A percentile compares a stretch with the other conserved stretches of the same genome.
phyloP scores from a whole-genome alignment of 1,140 invertebrate genomes.

The Harlomillsia oculata region DNA sequence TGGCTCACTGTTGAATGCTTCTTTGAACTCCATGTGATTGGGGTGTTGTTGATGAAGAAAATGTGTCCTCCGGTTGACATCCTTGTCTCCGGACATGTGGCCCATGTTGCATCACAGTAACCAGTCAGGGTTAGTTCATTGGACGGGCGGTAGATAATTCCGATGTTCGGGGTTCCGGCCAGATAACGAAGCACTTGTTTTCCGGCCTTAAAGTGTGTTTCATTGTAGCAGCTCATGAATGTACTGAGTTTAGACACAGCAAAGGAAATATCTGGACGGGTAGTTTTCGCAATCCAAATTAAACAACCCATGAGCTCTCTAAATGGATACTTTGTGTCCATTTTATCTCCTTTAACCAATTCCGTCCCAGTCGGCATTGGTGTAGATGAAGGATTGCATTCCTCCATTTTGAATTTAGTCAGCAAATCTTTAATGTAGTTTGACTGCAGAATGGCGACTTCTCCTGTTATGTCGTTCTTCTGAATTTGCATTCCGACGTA shows the following conservation, averaged over 20 bases:
- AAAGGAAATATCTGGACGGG: background rate
- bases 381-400: conserved; percentile 11
- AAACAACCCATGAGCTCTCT: background rate
- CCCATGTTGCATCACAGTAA: conserved; percentile 5
- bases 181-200: conserved; percentile 19
- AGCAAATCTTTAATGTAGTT: conserved; percentile 12
- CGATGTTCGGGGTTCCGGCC: background rate
- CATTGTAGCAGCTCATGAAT: conserved; percentile 2
- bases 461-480: background rate
- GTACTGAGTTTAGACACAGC: conserved; percentile 17
- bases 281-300: background rate
- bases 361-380: conserved; percentile 3
- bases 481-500: conserved; percentile 17
- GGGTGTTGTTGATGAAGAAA: conserved; percentile 2
- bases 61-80: background rate
- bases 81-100: background rate
- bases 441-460: conserved; percentile 3
- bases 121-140: background rate
- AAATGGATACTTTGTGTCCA: background rate
- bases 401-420: conserved; percentile 14
- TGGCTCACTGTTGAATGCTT: conserved; percentile 38
- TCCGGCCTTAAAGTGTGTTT: conserved; percentile 8
- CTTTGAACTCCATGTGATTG: conserved; percentile 37
- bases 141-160: conserved; percentile 4
- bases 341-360: conserved; percentile 9